Conservation (phyloP, 2,888 invertebrate genomes). For the Ophion slaviceki region DNA sequence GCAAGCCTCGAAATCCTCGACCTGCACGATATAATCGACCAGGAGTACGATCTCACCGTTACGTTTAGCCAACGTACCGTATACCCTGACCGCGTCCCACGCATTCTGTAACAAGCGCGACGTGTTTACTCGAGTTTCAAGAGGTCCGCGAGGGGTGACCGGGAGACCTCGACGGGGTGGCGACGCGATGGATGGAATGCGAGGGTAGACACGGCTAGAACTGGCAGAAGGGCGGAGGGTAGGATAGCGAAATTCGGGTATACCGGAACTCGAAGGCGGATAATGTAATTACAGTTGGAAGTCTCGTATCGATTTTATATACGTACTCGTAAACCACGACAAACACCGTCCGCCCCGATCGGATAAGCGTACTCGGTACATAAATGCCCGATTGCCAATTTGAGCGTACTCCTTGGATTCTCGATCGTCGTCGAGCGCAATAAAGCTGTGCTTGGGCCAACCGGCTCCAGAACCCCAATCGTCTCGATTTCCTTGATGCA, state of each 20-base stretch:
- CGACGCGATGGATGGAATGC: neutral
- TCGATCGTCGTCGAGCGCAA: slow-evolving; percentile 18
- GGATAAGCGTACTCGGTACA: slow-evolving; percentile 14
- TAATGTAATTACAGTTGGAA: slow-evolving; percentile 39
- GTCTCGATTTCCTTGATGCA: slow-evolving; percentile 30
- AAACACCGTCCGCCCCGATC: slow-evolving; percentile 23
- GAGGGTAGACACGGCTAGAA: neutral
- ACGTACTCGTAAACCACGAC: slow-evolving; percentile 46
- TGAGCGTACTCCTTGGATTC: slow-evolving; percentile 11
- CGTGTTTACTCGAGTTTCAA: slow-evolving; percentile 30
- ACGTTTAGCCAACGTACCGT: slow-evolving; percentile 19
- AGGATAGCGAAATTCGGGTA: neutral
- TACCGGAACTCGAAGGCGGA: slow-evolving; percentile 12
- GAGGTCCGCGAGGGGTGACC: neutral
- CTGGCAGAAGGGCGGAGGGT: neutral
- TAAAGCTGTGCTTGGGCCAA: slow-evolving; percentile 10
- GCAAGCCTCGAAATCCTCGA: slow-evolving; percentile 14
- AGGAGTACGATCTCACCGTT: slow-evolving; percentile 22
- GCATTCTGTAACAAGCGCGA: slow-evolving; percentile 36
- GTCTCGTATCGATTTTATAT: slow-evolving; percentile 38
- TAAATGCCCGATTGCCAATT: slow-evolving; percentile 49
- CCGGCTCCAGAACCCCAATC: slow-evolving; percentile 28
- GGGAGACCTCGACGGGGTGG: neutral
- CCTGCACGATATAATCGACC: slow-evolving; percentile 12
- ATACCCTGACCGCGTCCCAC: slow-evolving; percentile 34